Conservation (phyloP, 2,888 invertebrate genomes). For the Drosophila picticornis region DNA sequence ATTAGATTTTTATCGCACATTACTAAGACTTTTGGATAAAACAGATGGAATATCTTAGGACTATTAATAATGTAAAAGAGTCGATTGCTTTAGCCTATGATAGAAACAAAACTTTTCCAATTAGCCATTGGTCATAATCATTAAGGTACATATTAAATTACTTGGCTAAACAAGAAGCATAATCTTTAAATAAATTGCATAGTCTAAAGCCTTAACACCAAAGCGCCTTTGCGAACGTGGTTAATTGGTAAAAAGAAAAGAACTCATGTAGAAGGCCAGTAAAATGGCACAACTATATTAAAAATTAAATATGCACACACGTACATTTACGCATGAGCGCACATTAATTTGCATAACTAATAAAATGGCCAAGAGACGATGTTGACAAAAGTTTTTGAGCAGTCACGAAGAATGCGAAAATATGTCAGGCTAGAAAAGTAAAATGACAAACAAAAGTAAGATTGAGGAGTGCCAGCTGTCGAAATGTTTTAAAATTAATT, state of each 20-base stretch:
- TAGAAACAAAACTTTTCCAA: constrained; percentile 50
- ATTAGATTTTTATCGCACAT: neutral
- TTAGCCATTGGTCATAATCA: constrained; percentile 15
- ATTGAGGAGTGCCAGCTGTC: constrained; percentile 65
- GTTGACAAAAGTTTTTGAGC: constrained; percentile 43
- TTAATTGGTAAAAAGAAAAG: constrained; percentile 9
- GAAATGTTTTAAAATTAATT: constrained; percentile 76
- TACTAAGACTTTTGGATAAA: neutral
- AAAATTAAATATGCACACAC: constrained; percentile 71
- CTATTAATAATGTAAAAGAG: no score
- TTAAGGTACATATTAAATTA: neutral
- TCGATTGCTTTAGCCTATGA: neutral
- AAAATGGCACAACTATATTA: constrained; percentile 28
- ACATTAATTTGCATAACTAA: constrained; percentile 82
- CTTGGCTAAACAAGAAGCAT: neutral
- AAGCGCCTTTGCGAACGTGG: constrained; percentile 2
- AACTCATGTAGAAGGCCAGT: neutral
- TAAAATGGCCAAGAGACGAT: constrained; percentile 46
- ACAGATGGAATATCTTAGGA: no score
- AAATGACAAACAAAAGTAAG: constrained; percentile 59
- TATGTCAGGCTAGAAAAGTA: constrained; percentile 76
- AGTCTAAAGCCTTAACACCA: neutral
- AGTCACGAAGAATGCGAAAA: constrained; percentile 46
- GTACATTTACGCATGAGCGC: constrained; percentile 66
- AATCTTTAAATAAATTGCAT: neutral